Percentiles rank a stretch among this genome's conserved stretches.
These are phyloP conservation scores for Dinocampus coccinellae DNA, from an alignment of 2,888 invertebrate species.

Conservation along the genomic window DNA sequence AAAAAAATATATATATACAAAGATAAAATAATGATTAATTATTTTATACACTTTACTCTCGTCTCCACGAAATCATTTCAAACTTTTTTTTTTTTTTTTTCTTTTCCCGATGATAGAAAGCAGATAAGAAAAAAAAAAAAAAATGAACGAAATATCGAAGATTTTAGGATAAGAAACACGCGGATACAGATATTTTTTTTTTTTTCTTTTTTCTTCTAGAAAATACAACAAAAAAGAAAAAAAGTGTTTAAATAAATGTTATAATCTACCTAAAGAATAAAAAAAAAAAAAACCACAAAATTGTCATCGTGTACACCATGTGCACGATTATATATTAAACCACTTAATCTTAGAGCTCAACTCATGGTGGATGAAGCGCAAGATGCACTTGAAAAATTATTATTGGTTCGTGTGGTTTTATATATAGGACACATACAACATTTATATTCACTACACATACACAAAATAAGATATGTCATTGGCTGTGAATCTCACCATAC, in stretches of 20 bases:
- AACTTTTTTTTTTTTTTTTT: conserved; percentile 3
- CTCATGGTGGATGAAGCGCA: no score
- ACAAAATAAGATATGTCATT: conserved; percentile 51
- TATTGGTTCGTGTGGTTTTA: conserved; percentile 43
- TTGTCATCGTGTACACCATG: neutral
- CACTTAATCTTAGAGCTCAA: neutral
- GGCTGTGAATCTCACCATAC: conserved; percentile 52
- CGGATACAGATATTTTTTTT: no score
- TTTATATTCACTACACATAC: neutral
- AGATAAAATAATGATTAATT: neutral
- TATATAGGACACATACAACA: neutral
- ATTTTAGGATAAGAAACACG: neutral
- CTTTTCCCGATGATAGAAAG: no score
- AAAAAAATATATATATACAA: no score
- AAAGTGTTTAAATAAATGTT: neutral
- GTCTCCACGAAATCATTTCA: no score
- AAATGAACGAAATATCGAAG: no score
- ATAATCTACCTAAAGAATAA: no score
- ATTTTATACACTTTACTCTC: neutral
- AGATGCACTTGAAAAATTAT: conserved; percentile 38
- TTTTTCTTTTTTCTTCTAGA: no score
- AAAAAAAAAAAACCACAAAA: no score
- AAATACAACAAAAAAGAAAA: no score
- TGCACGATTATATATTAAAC: conserved; percentile 21
- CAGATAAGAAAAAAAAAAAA: neutral